These are phyloP conservation scores for Drosophila limbata DNA, from an alignment of 2,888 invertebrate species.

Conservation along the genomic window DNA sequence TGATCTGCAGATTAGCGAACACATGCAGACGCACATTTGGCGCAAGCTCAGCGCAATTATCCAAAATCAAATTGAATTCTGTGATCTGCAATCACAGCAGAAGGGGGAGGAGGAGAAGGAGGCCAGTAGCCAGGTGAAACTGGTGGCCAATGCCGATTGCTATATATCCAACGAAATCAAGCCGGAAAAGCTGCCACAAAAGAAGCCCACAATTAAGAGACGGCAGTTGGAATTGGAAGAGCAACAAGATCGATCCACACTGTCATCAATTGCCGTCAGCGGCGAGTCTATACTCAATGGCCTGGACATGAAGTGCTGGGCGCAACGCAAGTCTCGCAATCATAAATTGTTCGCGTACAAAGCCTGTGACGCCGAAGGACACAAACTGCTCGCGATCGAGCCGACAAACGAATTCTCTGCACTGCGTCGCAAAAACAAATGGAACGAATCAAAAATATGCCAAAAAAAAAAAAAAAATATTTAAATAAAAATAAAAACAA, in stretches of 20 bases:
- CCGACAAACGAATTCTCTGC: conserved; percentile 73
- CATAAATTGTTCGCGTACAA: conserved; percentile 70
- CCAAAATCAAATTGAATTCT: conserved; percentile 68
- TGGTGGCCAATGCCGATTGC: conserved; percentile 68
- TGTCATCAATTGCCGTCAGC: conserved; percentile 50
- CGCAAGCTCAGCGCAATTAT: conserved; percentile 69
- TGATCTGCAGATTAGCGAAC: conserved; percentile 71
- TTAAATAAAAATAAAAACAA: background rate
- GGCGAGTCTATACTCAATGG: conserved; percentile 60
- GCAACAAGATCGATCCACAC: background rate
- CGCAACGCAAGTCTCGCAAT: conserved; percentile 49
- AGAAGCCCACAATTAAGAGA: conserved; percentile 68
- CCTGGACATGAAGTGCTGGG: conserved; percentile 68
- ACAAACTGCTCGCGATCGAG: conserved; percentile 53
- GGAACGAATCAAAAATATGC: conserved; percentile 77
- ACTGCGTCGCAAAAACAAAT: conserved; percentile 70
- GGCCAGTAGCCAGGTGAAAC: conserved; percentile 49
- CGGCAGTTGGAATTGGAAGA: conserved; percentile 42
- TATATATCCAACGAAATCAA: conserved; percentile 68
- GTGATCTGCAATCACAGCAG: conserved; percentile 7
- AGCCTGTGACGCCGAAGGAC: conserved; percentile 31
- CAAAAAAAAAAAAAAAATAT: conserved; percentile 4
- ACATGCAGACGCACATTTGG: conserved; percentile 73
- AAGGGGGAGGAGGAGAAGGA: background rate
- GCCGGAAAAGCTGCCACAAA: conserved; percentile 40